Base-by-base conservation (phyloP, 2,888 invertebrate genomes). In the Scrobipalpa costella region DNA sequence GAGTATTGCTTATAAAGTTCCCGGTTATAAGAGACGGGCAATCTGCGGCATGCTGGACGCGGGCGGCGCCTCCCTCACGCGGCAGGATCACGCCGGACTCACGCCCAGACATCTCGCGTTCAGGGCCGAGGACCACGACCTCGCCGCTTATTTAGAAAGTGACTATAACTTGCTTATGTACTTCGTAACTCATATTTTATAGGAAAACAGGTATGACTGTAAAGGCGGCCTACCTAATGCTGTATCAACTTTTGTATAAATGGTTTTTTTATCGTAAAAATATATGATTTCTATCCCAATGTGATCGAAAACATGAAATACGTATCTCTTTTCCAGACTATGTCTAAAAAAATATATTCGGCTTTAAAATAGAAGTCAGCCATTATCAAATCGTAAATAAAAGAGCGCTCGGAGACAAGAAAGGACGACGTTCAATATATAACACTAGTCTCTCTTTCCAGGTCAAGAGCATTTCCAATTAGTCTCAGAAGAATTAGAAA, bases 31-130 rank as follows among this genome's bases (percentile, higher is more conserved):
- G 85, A 93, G 96, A 63, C 93, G 96, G 63, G 96, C 95, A 66
- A 95, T 98, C 70, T 98, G 98, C 86, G 96, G 96, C 77, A 96
- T 98, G 95, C 91, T 98, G 74, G 97, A 98, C 63, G 97, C 97
- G 49, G 96, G 96, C 34, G 98, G 98, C 13, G 98, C 98, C 21
- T 94, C 95, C 61, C 90, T 98, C 34, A 93, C 95, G 68, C 86
- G 95, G 63, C 93, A 93, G 69, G 98, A 98, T 88, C 93, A 94
- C 73, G 93, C 95, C 68, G 97, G 97, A 50, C 93, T 94, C 69
- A 97, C 98, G 60, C 95, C 98, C 47, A 93, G 96, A 70, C 94
- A 95, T 76, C 94, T 97, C 65, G 98, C 98, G 13, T 88, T 96
- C 64, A 93, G 95, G 68, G 96, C 96, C 15, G 96, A 97, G 71